Base-by-base conservation (phyloP, 2,113 vertebrate species). In the Microcebus tavaratra region DNA sequence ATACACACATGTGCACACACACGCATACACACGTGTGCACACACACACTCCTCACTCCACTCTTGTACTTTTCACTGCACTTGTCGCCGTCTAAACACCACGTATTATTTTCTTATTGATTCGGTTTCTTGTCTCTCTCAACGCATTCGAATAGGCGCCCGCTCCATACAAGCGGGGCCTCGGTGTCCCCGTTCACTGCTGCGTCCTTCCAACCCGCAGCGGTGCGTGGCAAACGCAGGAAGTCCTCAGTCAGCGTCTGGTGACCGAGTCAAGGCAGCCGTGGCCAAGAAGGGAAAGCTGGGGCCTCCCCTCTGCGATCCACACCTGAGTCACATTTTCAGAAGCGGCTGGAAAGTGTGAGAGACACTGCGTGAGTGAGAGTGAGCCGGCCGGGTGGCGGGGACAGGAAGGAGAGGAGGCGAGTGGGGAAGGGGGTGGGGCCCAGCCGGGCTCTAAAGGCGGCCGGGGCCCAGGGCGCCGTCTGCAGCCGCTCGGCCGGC, bases 311-410 rank as follows among this genome's bases (percentile, higher is more conserved):
- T 8, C 39, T 42, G 18, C 12, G 4, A 2, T 25, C 42, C 9
- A 23, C 79, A 87, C 97, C 94, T 91, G 94, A 93, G 95, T 97
- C 94, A 95, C 31, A 11, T 79, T 70, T 88, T 68, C 88, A 91
- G 78, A n/a, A n/a, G n/a, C n/a, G n/a, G n/a, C n/a, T n/a, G n/a
- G n/a, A n/a, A n/a, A n/a, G n/a, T n/a, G n/a, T n/a, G n/a, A n/a
- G n/a, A n/a, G n/a, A n/a, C n/a, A n/a, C n/a, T n/a, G n/a, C n/a
- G n/a, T n/a, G n/a, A n/a, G n/a, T n/a, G n/a, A n/a, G n/a, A n/a
- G n/a, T n/a, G n/a, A n/a, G n/a, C n/a, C n/a, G n/a, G n/a, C n/a
- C n/a, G n/a, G n/a, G n/a, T n/a, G n/a, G n/a, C n/a, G n/a, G n/a
- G n/a, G n/a, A 81, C 97, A 84, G 96, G 81, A 94, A 96, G 92